Conservation (phyloP, 2,113 vertebrate genomes). For the Microtus montanus region DNA sequence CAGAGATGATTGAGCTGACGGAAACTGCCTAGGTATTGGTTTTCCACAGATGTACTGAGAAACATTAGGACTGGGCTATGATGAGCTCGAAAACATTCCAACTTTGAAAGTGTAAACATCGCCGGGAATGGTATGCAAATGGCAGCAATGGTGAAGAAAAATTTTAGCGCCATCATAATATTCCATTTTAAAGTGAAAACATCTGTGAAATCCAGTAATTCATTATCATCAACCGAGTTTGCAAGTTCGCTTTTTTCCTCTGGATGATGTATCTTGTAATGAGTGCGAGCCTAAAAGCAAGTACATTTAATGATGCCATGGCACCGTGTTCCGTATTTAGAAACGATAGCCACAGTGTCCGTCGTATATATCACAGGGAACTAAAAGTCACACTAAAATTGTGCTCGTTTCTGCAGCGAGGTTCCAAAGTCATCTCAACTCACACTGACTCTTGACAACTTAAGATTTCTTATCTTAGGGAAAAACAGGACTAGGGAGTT, state of each 20-base stretch:
- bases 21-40: constrained; percentile 76
- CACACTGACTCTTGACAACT: background rate
- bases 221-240: constrained; percentile 74
- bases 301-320: constrained; percentile 35
- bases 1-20: constrained; percentile 75
- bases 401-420: background rate
- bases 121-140: constrained; percentile 84
- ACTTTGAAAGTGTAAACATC: constrained; percentile 84
- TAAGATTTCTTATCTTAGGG: background rate
- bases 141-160: constrained; percentile 77
- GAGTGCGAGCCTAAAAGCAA: constrained; percentile 44
- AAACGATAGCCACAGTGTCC: background rate
- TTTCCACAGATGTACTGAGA: constrained; percentile 83
- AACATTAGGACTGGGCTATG: constrained; percentile 79
- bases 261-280: constrained; percentile 57
- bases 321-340: background rate
- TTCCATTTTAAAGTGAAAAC: constrained; percentile 84
- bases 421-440: background rate
- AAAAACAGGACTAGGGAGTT: background rate
- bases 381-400: background rate
- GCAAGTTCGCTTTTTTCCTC: constrained; percentile 46
- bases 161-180: constrained; percentile 82
- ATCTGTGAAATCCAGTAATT: constrained; percentile 81
- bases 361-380: background rate
- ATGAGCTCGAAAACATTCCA: constrained; percentile 83